Base-by-base conservation (phyloP, 2,113 vertebrate genomes). In the Coreoperca whiteheadi region DNA sequence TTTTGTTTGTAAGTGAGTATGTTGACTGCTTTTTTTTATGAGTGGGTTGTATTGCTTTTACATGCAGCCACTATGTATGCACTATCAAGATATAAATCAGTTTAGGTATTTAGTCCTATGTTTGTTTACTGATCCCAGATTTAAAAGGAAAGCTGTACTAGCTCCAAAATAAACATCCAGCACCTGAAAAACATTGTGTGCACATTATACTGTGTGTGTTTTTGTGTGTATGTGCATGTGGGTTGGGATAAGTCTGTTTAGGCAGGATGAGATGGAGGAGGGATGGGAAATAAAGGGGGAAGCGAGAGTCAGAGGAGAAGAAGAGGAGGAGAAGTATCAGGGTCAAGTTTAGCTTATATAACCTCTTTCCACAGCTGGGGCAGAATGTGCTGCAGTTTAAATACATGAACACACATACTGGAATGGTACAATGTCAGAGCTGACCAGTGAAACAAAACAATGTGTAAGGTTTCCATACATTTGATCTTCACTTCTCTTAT, bases 311-410 rank as follows among this genome's bases (percentile, higher is more conserved):
- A 53, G 79, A 84, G 67, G 84, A 87, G 51, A 75, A 76, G 65
- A 59, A 53, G 78, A 84, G 70, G 83, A 88, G 64, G 75, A 78
- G 65, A 80, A 82, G 61, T 39, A 67, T 84, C 82, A 81, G 87
- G 90, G 89, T 85, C 85, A 88, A 79, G 79, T 89, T 87, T 48
- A 84, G 70, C 85, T 94, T 91, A 91, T 88, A 73, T 89, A 94
- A 93, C 82, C 15, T 16, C 76, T 84, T 89, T 74, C 66, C 89
- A 79, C 77, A 83, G 77, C 78, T 73, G 83, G 85, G 72, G 43
- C 21, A 48, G 85, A 70, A 86, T 72, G 57, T 48, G 54, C 50
- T 72, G 67, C 84, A 72, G 18, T 65, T 41, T 51, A 21, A 76
- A 66, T 74, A 21, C 41, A 30, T 60, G 57, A 77, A 68, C 34